Base-by-base conservation (phyloP, 2,888 invertebrate genomes). In the Drosophila buzzatii region DNA sequence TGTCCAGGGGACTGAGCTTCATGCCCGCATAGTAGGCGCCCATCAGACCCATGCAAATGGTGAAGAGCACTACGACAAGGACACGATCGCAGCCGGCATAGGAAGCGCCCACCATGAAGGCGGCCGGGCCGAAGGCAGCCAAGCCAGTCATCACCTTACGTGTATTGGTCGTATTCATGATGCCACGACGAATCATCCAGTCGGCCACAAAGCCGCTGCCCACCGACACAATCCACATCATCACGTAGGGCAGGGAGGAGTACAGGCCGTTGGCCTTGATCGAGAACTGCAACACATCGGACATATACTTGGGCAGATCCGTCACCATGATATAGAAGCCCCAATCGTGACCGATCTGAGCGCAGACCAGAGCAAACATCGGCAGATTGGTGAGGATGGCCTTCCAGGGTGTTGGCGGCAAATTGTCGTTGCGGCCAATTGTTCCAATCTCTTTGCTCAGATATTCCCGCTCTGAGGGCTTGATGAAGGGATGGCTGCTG, bases 311-410 rank as follows among this genome's bases (percentile, higher is more conserved):
- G 14, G 95, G 95, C 63, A 95, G 92, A 91, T 95, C 95, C 0
- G 95, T 95, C 2, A 95, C 94, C 94, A 95, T 95, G 3, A 95
- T 95, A 82, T 94, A 95, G 90, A 95, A 95, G 47, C 95, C 95
- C 95, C 95, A 95, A 90, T 95, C 95, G 91, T 95, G 95, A 12
- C 95, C 95, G 59, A 95, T 93, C 94, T 96, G 96, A 73, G 96
- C 96, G 55, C 94, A 95, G 14, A 97, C 95, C n/a, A 97, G 91
- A 0, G 96, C 96, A 95, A 96, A 95, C 64, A 97, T 93, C 0
- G 96, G 96, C 3, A 95, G 93, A 0, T 95, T 96, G 63, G 94
- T 95, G 18, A 96, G 92, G 58, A 97, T 96, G 0, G 94, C 94
- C 82, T 94, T 94, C 96, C 97, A 97, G 0, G 97, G 97, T 35